These are phyloP conservation scores for Cranoglanis bouderius DNA, from an alignment of 2,113 vertebrate species.

Conservation along the genomic window DNA sequence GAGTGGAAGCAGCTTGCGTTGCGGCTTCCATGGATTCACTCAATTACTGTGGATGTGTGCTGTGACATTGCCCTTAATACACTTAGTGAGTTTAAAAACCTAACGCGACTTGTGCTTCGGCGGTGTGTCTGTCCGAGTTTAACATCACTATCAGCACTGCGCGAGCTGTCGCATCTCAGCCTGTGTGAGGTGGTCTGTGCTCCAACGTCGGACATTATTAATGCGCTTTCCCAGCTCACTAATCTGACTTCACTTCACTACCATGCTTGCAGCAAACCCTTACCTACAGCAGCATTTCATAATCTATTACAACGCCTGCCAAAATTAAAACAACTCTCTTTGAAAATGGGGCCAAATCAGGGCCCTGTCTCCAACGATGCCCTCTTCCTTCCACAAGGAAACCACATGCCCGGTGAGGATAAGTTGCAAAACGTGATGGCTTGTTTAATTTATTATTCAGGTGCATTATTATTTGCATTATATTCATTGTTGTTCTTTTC, in stretches of 20 bases:
- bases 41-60: conserved; percentile 52
- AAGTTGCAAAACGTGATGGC: not conserved
- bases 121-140: conserved; percentile 40
- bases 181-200: conserved; percentile 50
- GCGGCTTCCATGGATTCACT: conserved; percentile 49
- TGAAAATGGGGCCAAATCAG: conserved; percentile 50
- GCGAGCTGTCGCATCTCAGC: conserved; percentile 53
- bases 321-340: conserved; percentile 54
- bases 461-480: not conserved
- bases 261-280: conserved; percentile 46
- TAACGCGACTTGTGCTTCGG: conserved; percentile 51
- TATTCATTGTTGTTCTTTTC: not conserved
- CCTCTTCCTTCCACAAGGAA: conserved; percentile 33
- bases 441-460: not conserved
- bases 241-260: conserved; percentile 50
- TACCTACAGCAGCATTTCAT: conserved; percentile 42
- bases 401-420: conserved; percentile 36
- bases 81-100: conserved; percentile 43
- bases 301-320: conserved; percentile 49
- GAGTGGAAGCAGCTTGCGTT: conserved; percentile 51
- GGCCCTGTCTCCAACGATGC: conserved; percentile 51
- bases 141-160: conserved; percentile 35
- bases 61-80: conserved; percentile 33
- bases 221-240: conserved; percentile 46
- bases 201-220: conserved; percentile 18